Base-by-base conservation (phyloP, 2,113 vertebrate species). In the Cyanistes caeruleus region DNA sequence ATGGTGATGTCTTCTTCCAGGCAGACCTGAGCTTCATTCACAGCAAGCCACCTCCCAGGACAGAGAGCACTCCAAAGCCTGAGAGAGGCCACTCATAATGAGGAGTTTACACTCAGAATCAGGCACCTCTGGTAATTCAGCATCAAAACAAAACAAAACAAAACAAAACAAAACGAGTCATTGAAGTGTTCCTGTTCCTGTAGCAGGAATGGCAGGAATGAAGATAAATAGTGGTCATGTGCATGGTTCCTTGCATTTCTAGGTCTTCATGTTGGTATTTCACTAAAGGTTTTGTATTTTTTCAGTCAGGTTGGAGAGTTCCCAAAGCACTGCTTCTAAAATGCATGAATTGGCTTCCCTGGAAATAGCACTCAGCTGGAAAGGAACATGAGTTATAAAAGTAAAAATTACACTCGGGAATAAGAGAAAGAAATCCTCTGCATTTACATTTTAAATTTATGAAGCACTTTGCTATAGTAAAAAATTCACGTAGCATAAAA, bases 311-410 rank as follows among this genome's bases (percentile, higher is more conserved):
- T n/a, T 49, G 68, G 35, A 89, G 53, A 76, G 58, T 44, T 91
- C 41, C 49, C 9, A 6, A 87, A 87, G 58, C 52, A 69, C 62
- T 85, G 46, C 41, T 87, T 93, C 74, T 88, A 58, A 84, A 95
- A 87, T 17, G 18, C 68, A 90, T 46, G 39, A 92, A 74, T 44
- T 69, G 55, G 48, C 64, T 87, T 95, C 60, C 33, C 59, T 89
- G 80, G 60, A 92, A 93, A 86, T 7, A 82, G 69, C 69, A 89
- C 14, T 93, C 68, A 39, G 72, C 20, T 93, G 80, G 77, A 93
- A 97, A 81, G 88, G 63, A 84, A 52, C 68, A 86, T 46, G 85
- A 93, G 59, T 80, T 82, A 58, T 33, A 62, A 64, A 94, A 93
- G 51, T 74, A 74, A 65, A 88, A 92, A 69, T 35, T 24, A 35